These are phyloP conservation scores for Numenius arquata DNA, from an alignment of 2,113 vertebrate species.

Conservation along the genomic window DNA sequence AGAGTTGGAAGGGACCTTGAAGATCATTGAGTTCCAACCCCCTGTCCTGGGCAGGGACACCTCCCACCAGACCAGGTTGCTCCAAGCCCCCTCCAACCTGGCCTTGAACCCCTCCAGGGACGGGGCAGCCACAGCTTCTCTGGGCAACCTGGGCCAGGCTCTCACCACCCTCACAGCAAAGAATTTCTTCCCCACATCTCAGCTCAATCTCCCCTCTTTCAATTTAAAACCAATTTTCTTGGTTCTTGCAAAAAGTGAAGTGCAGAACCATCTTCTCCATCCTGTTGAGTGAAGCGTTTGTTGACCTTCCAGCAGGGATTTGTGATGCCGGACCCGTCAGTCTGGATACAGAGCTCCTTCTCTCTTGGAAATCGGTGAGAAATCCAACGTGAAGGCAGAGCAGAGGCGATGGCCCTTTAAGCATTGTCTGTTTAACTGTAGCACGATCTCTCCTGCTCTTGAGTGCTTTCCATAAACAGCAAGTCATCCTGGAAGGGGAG, in stretches of 20 bases:
- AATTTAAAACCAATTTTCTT: not conserved
- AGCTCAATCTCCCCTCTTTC: too few species aligned
- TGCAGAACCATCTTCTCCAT: not conserved
- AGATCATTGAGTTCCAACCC: too few species aligned
- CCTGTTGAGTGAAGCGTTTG: not conserved
- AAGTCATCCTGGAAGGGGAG: conserved; percentile 66
- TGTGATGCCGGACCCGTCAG: not conserved
- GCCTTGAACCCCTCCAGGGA: too few species aligned
- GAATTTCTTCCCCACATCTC: too few species aligned
- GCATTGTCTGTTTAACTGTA: conserved; percentile 62
- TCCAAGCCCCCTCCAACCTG: too few species aligned
- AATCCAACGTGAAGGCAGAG: not conserved
- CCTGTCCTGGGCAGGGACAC: too few species aligned
- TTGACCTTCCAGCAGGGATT: not conserved
- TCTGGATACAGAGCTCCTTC: not conserved
- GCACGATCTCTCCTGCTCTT: conserved; percentile 40
- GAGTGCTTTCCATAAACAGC: conserved; percentile 65
- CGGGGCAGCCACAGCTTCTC: too few species aligned
- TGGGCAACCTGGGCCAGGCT: too few species aligned
- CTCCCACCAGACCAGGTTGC: too few species aligned
- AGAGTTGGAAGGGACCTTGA: too few species aligned
- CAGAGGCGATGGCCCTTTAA: conserved; percentile 51
- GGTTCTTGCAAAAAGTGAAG: not conserved
- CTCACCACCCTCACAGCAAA: too few species aligned
- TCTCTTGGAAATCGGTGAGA: not conserved